A percentile compares a stretch with the other conserved stretches of the same genome.
These are phyloP conservation scores for Bilobella aurantiaca DNA, from an alignment of 1,140 invertebrate genomes.

Conservation along the genomic window DNA sequence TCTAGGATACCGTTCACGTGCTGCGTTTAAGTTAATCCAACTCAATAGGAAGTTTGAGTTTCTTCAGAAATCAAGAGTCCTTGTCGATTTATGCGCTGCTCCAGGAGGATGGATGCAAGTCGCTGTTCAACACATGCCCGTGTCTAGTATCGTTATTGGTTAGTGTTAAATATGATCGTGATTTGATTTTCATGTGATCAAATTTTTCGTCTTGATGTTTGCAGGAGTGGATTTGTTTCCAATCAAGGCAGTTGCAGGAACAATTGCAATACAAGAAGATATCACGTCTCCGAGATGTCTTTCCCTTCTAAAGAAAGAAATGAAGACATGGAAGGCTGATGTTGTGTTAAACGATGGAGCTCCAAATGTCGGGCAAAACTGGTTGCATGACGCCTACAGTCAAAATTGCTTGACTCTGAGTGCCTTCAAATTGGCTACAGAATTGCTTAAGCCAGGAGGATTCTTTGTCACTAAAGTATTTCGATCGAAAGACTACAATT, in stretches of 20 bases:
- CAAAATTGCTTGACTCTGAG: constrained; percentile 82
- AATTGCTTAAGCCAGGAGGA: constrained; percentile 84
- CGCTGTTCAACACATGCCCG: constrained; percentile 94
- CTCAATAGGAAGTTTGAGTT: constrained; percentile 96
- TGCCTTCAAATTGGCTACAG: constrained; percentile 83
- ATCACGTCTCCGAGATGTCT: constrained; percentile 91
- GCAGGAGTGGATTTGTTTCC: constrained; percentile 89
- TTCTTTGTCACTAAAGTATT: constrained; percentile 99
- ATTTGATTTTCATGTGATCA: neutral
- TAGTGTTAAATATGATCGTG: constrained; percentile 31
- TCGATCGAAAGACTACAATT: constrained; percentile 93
- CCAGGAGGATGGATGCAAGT: constrained; percentile 99
- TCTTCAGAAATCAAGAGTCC: constrained; percentile 87
- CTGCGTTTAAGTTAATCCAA: constrained; percentile 97
- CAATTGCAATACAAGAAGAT: constrained; percentile 80
- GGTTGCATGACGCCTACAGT: constrained; percentile 94
- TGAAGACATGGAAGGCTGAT: constrained; percentile 94
- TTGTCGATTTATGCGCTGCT: constrained; percentile 95
- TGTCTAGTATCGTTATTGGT: constrained; percentile 85
- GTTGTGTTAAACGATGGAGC: constrained; percentile 94
- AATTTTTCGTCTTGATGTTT: constrained; percentile 15
- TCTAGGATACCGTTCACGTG: constrained; percentile 85
- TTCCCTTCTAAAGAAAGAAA: constrained; percentile 63
- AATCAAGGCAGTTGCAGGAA: constrained; percentile 84
- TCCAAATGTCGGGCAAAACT: constrained; percentile 95